Percentiles rank a stretch among this genome's conserved stretches.
Evolutionary conservation across 2,797 vertebrate genomes (phyloP).

Genomic region (Moxostoma hubbsi): DNA sequence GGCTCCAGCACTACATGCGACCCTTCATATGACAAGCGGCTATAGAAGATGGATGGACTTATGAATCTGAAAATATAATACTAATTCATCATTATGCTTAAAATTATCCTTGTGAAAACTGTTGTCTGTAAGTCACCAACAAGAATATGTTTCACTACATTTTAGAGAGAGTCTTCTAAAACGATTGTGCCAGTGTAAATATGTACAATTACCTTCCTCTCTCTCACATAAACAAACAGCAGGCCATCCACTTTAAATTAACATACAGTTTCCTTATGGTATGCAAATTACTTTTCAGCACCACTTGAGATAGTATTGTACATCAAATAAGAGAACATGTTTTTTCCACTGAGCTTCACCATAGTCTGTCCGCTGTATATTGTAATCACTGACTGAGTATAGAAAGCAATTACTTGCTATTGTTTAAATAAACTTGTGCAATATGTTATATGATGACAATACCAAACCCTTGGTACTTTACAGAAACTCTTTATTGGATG

Average conservation of each 20-base stretch:
- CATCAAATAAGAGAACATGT: slow-evolving; percentile 2
- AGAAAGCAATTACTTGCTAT: slow-evolving; percentile 23
- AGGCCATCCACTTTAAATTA: slow-evolving; percentile 28
- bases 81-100: slow-evolving; percentile 1
- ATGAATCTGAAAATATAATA: background rate
- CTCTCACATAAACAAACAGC: slow-evolving; percentile 31
- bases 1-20: too few relatives aligned
- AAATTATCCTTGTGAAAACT: background rate
- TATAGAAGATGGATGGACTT: too few relatives aligned
- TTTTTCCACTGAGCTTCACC: background rate
- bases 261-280: slow-evolving; percentile 31
- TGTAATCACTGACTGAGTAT: slow-evolving; percentile 4
- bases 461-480: slow-evolving; percentile 12
- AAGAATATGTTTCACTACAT: slow-evolving; percentile 58
- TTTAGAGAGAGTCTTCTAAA: slow-evolving; percentile 55
- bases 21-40: too few relatives aligned
- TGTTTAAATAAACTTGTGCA: slow-evolving; percentile 32
- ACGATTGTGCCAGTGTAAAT: slow-evolving; percentile 57
- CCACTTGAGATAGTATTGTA: slow-evolving; percentile 17
- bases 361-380: slow-evolving; percentile 5
- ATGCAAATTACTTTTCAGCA: slow-evolving; percentile 28
- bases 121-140: background rate
- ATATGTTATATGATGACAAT: slow-evolving; percentile 12
- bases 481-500: background rate
- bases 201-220: slow-evolving; percentile 66